Evolutionary conservation across 2,888 invertebrate genomes (phyloP).

Genomic region (Tromatobia lineatoria): DNA sequence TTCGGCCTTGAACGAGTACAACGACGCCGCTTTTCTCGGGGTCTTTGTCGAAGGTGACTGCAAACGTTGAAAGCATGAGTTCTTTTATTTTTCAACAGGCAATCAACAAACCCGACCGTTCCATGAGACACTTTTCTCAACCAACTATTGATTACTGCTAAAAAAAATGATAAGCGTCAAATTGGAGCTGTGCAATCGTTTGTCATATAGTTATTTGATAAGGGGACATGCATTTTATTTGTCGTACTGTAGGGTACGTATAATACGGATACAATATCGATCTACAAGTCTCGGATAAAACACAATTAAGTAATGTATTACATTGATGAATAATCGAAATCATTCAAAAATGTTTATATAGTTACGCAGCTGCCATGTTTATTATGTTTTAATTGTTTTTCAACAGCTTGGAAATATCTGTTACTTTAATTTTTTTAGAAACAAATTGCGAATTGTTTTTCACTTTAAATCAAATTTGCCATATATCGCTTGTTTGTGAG

Average conservation of each 20-base stretch:
- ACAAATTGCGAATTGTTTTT: too few species aligned
- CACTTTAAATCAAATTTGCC: too few species aligned
- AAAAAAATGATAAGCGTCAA: not conserved
- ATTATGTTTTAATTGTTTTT: too few species aligned
- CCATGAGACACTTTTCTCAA: not conserved
- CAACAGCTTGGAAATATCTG: too few species aligned
- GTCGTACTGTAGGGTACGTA: too few species aligned
- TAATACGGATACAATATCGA: too few species aligned
- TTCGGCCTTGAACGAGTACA: slow-evolving; percentile 96
- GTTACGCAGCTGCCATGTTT: not conserved
- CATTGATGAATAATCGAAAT: not conserved
- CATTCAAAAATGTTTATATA: not conserved
- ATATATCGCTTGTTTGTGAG: too few species aligned
- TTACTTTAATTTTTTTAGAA: too few species aligned
- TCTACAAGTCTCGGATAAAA: too few species aligned
- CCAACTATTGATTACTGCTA: not conserved
- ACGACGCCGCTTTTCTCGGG: slow-evolving; percentile 98
- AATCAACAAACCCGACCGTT: slow-evolving; percentile 31
- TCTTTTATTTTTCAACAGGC: slow-evolving; percentile 60
- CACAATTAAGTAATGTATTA: not conserved
- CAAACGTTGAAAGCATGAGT: slow-evolving; percentile 68
- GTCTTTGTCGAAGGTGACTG: slow-evolving; percentile 99
- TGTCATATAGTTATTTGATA: too few species aligned
- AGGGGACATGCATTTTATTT: too few species aligned
- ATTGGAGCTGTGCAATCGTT: not conserved